A percentile compares a stretch with the other conserved stretches of the same genome.
Conservation (phyloP, 2,888 invertebrate species). For the Trichopoda pennipes region DNA sequence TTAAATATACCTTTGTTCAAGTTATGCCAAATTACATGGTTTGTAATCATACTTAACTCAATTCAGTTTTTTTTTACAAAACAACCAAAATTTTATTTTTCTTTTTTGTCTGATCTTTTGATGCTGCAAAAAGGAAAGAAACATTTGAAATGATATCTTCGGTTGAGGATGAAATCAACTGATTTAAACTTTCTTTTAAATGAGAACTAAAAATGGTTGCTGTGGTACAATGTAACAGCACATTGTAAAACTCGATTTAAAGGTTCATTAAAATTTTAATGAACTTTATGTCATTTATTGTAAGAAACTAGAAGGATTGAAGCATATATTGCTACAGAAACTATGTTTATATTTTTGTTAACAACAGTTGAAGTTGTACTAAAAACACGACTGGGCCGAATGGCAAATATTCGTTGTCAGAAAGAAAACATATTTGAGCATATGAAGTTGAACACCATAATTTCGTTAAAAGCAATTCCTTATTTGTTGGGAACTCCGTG, state of each 20-base stretch:
- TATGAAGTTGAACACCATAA: too few species aligned
- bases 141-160: background rate
- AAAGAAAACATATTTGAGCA: too few species aligned
- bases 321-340: too few species aligned
- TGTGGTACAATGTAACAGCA: background rate
- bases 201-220: background rate
- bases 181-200: slow-evolving; percentile 37
- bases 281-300: too few species aligned
- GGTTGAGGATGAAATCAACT: background rate
- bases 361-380: too few species aligned
- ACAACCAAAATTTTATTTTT: slow-evolving; percentile 32
- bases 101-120: background rate
- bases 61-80: slow-evolving; percentile 26
- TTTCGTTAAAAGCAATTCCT: too few species aligned
- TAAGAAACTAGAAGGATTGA: too few species aligned
- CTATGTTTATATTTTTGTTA: too few species aligned
- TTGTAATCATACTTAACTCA: slow-evolving; percentile 36
- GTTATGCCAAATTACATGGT: slow-evolving; percentile 52
- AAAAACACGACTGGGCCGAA: too few species aligned
- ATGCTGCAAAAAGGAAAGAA: background rate
- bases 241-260: background rate
- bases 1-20: slow-evolving; percentile 27
- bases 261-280: background rate
- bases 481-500: too few species aligned
- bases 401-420: too few species aligned